Evolutionary conservation across 2,113 vertebrate genomes (phyloP).

Genomic region (Dolichotis patagonum): DNA sequence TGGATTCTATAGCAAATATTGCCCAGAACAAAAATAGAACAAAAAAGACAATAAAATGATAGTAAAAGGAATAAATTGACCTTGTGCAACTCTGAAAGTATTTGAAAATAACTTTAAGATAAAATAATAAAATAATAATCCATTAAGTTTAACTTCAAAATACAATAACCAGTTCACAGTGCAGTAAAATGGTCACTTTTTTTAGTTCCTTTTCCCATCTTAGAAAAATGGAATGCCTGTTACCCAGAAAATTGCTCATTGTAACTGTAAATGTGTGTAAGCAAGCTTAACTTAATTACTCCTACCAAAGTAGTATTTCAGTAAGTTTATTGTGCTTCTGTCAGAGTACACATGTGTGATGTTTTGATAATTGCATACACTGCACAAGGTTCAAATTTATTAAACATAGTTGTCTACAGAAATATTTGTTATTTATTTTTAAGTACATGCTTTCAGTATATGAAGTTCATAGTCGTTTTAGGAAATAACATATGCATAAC

Average conservation of each 20-base stretch:
- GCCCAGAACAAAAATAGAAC: neutral
- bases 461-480: neutral
- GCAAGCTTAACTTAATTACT: neutral
- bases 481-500: neutral
- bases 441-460: neutral
- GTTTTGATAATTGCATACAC: neutral
- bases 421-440: neutral
- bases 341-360: neutral
- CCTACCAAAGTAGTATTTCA: neutral
- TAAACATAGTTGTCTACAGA: neutral
- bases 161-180: neutral
- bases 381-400: neutral
- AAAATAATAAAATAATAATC: neutral
- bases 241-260: neutral
- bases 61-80: neutral
- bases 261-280: neutral
- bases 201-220: neutral
- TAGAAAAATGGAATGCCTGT: neutral
- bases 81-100: neutral
- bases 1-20: neutral
- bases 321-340: neutral
- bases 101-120: neutral
- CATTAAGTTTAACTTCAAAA: neutral
- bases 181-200: neutral
- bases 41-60: neutral